Percentiles rank a stretch among this genome's conserved stretches.
Conservation (phyloP, 2,888 invertebrate genomes). For the Folsomia manolachei region DNA sequence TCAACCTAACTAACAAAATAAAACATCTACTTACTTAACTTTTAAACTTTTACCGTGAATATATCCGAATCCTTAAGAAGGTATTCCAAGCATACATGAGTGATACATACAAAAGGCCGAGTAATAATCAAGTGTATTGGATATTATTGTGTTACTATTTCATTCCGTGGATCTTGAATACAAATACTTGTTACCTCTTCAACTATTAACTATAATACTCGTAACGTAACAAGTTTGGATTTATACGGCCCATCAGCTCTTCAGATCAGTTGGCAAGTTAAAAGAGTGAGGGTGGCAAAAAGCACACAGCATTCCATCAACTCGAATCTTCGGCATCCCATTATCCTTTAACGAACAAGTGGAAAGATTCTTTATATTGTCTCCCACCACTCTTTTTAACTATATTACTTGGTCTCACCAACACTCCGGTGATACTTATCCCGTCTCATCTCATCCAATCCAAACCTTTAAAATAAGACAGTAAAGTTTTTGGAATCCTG, state of each 20-base stretch:
- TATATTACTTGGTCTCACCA: background rate
- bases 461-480: no score
- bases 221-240: conserved; percentile 10
- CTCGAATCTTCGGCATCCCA: conserved; percentile 28
- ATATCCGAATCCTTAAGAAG: no score
- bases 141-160: background rate
- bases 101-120: background rate
- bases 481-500: background rate
- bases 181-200: background rate
- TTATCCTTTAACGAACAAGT: conserved; percentile 27
- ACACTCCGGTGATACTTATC: no score
- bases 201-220: no score
- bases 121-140: background rate
- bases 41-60: no score
- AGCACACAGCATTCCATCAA: conserved; percentile 25
- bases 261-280: conserved; percentile 33
- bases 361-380: background rate
- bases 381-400: background rate
- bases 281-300: conserved; percentile 50
- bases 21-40: conserved; percentile 2
- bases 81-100: no score
- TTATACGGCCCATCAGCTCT: conserved; percentile 39
- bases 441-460: no score
- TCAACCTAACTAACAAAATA: conserved; percentile 4
- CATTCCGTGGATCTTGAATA: background rate